Evolutionary conservation across 2,888 invertebrate species (phyloP), one percentile per base, ranked within the genome.

Genomic region (Deilephila porcellus): DNA sequence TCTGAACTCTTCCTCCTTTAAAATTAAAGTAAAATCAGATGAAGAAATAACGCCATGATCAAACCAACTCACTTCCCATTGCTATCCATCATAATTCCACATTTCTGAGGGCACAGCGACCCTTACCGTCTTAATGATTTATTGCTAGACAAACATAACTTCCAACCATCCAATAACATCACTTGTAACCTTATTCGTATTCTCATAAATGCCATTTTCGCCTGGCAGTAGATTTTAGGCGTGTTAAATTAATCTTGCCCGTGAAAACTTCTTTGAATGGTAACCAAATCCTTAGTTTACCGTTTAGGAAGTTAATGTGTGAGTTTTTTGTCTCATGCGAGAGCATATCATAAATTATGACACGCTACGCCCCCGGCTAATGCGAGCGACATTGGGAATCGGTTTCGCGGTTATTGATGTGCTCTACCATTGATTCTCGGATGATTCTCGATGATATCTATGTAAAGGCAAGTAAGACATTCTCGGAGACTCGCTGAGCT

Each of bases 331-430:
- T 83, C 79, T 80, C 80, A 79, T 83, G 81, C 85, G 86, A 86
- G 91, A 90, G 87, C 14, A 52, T 88, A 89, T 91, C 90, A 93
- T 92, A 90, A 92, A 90, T 92, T 91, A 91, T 90, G 91, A 90
- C 88, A 90, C 82, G 85, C 86, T 85, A 92, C 91, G 89, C 91
- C 90, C 88, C 88, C 85, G 85, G 82, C 83, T 82, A 76, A 76
- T 74, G 73, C 71, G 80, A 80, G 81, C 80, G 82, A 82, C 81
- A 83, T 83, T 75, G 76, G 79, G 80, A 78, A 80, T 82, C 79
- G 76, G 79, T 77, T 83, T 81, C 78, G 77, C 76, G 78, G 79
- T 76, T 81, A 74, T 78, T 59, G 20, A 32, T 53, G 52, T 29
- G 25, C 19, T 20, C 53, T 72, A 72, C 72, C 20, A 56, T 29